These are phyloP conservation scores for Passerina amoena DNA, from an alignment of 2,113 vertebrate genomes.

Conservation along the genomic window DNA sequence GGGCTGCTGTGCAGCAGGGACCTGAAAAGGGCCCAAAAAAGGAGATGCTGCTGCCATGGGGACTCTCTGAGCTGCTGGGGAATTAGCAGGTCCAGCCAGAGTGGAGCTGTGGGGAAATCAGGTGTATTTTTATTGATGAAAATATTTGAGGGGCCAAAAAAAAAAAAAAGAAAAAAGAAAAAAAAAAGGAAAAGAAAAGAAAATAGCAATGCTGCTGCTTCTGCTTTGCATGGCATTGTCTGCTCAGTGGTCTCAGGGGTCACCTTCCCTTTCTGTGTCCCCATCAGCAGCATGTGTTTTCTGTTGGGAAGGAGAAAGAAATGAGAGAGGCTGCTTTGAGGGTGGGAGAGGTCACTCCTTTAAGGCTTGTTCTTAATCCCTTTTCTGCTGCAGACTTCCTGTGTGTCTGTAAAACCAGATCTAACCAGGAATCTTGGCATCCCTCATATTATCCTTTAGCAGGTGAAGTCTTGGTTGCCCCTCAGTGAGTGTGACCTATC, in stretches of 20 bases:
- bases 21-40: not conserved
- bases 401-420: conserved; percentile 1
- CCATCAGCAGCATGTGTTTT: accelerated
- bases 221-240: not conserved
- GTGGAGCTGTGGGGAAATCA: not conserved
- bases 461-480: not conserved
- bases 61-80: not conserved
- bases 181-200: accelerated
- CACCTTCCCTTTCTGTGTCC: not conserved
- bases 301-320: not conserved
- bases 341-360: conserved; percentile 1
- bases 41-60: accelerated
- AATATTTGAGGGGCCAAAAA: not conserved
- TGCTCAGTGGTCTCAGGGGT: not conserved
- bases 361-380: conserved; percentile 11
- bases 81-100: not conserved
- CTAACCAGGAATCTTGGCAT: not conserved
- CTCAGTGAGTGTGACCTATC: not conserved
- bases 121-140: not conserved
- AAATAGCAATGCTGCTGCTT: not conserved
- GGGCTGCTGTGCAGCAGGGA: not conserved
- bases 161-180: too few species aligned
- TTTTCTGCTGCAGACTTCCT: conserved; percentile 34
- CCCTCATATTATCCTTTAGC: not conserved
- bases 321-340: not conserved